Percentiles rank a stretch among this genome's conserved stretches.
phyloP scores from a whole-genome alignment of 2,113 vertebrate genomes.

The Ceyx cyanopectus region DNA sequence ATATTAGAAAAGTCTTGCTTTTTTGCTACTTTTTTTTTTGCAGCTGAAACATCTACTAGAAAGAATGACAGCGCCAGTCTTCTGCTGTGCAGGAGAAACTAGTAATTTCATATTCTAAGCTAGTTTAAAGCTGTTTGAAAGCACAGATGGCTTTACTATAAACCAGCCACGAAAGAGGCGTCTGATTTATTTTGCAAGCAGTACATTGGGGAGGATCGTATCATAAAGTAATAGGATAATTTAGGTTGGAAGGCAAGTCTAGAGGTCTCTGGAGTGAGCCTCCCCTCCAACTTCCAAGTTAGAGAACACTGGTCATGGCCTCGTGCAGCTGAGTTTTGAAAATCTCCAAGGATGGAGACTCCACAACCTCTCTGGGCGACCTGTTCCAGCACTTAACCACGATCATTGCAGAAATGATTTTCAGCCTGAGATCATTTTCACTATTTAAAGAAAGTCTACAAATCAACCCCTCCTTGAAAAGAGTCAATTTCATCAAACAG shows the following conservation, averaged over 20 bases:
- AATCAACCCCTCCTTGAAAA: not conserved
- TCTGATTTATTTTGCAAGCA: not conserved
- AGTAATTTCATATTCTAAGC: not conserved
- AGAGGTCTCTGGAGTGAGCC: not conserved
- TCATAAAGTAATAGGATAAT: not conserved
- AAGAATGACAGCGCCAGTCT: not conserved
- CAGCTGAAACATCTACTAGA: not conserved
- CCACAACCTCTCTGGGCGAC: not conserved
- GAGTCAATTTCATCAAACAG: not conserved
- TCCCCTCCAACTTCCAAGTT: not conserved
- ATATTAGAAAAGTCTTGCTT: not conserved
- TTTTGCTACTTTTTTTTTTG: not conserved
- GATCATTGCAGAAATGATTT: not conserved
- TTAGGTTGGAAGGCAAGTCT: not conserved
- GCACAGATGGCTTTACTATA: constrained; percentile 26
- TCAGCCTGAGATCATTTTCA: not conserved
- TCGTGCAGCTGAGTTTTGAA: not conserved
- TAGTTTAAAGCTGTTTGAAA: constrained; percentile 7
- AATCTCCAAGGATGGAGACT: not conserved
- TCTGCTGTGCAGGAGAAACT: not conserved
- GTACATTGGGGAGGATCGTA: not conserved
- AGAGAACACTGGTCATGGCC: not conserved
- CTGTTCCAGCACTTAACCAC: not conserved
- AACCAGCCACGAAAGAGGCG: not conserved
- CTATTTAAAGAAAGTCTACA: not conserved